These are phyloP conservation scores for Seira ritae DNA, from an alignment of 2,888 invertebrate species.

Conservation along the genomic window DNA sequence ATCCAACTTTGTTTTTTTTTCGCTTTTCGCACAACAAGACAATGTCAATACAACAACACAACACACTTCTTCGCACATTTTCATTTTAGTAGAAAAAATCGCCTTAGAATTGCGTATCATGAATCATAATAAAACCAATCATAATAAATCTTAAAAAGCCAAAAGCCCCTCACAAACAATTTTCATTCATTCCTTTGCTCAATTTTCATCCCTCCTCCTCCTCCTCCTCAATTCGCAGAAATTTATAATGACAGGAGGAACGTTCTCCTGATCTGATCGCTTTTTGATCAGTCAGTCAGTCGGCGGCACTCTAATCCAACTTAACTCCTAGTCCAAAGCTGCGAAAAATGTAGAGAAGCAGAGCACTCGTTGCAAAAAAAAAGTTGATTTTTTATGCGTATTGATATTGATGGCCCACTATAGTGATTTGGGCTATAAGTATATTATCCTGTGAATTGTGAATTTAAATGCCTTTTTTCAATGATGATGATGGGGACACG, in stretches of 20 bases:
- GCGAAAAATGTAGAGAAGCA: not conserved
- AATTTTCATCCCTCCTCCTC: not conserved
- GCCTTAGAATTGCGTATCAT: too few species aligned
- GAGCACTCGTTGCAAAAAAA: not conserved
- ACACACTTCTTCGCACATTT: not conserved
- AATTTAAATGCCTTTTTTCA: not conserved
- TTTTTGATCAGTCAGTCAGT: slow-evolving; percentile 3
- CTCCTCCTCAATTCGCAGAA: slow-evolving; percentile 9
- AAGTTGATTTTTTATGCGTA: not conserved
- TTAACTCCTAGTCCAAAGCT: not conserved
- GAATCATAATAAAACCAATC: too few species aligned
- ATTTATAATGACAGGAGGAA: slow-evolving; percentile 13
- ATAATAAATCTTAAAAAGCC: too few species aligned
- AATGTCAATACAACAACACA: not conserved
- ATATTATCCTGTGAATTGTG: not conserved
- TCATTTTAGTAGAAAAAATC: too few species aligned
- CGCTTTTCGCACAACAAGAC: too few species aligned
- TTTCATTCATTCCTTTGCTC: not conserved
- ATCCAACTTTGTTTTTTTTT: not conserved
- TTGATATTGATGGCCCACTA: not conserved
- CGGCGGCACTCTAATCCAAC: too few species aligned
- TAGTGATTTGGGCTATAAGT: not conserved
- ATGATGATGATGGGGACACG: too few species aligned
- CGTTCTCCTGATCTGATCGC: not conserved
- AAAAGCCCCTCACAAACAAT: too few species aligned